Evolutionary conservation across 37 sponge, comb jelly and placozoan species (phyloP).

Genomic region (Theonella swinhoei): DNA sequence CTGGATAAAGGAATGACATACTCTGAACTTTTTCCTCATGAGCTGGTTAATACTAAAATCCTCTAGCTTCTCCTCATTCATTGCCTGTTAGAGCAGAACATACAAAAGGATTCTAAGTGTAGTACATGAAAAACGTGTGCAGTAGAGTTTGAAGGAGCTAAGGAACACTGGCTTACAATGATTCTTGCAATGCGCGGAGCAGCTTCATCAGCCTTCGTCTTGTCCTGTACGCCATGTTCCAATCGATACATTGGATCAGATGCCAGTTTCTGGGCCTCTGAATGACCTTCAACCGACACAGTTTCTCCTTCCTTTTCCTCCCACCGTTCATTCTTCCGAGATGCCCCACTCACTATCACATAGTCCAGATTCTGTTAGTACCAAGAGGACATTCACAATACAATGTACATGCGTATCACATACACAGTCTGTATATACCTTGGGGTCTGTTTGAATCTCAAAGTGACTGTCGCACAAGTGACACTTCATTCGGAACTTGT

Average conservation of each 20-base stretch:
- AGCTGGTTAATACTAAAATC: slow-evolving; percentile 85
- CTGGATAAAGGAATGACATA: slow-evolving; percentile 38
- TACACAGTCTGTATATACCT: too few relatives aligned
- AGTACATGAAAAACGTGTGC: neutral
- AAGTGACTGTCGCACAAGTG: slow-evolving; percentile 97
- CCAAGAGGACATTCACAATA: neutral
- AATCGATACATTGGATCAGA: slow-evolving; percentile 95
- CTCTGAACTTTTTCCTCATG: slow-evolving; percentile 83
- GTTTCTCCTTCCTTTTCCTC: slow-evolving; percentile 86
- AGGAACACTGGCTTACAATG: slow-evolving; percentile 45
- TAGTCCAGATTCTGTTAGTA: slow-evolving; percentile 84
- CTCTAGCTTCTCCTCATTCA: slow-evolving; percentile 79
- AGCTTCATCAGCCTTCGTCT: slow-evolving; percentile 78
- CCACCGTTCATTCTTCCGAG: slow-evolving; percentile 82
- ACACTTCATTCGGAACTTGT: slow-evolving; percentile 99
- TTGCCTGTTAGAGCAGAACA: slow-evolving; percentile 41
- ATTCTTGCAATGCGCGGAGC: slow-evolving; percentile 79
- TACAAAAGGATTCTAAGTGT: slow-evolving; percentile 10
- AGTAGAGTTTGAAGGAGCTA: neutral
- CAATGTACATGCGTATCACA: too few relatives aligned
- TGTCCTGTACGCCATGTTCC: slow-evolving; percentile 89
- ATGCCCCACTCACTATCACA: slow-evolving; percentile 84
- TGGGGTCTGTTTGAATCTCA: slow-evolving; percentile 97
- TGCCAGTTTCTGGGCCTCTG: slow-evolving; percentile 70
- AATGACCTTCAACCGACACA: slow-evolving; percentile 56